A percentile compares a stretch with the other conserved stretches of the same genome.
These are phyloP conservation scores for Euglossa dilemma DNA, from an alignment of 1,140 invertebrate species.

Conservation along the genomic window DNA sequence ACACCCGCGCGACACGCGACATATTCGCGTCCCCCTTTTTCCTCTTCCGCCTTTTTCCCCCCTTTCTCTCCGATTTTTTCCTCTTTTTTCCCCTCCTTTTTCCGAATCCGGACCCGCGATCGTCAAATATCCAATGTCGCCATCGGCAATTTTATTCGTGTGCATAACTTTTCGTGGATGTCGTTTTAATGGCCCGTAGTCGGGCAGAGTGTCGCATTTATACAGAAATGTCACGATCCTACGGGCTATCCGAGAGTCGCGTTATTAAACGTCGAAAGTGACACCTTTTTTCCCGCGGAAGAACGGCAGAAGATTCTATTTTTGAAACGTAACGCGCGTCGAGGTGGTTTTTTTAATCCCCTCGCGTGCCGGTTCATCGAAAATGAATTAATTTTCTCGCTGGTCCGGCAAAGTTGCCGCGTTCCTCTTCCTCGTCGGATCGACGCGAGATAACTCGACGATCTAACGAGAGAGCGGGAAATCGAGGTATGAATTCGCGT, in stretches of 20 bases:
- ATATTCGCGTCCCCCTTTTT: background rate
- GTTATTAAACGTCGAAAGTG: background rate
- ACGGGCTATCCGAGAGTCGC: background rate
- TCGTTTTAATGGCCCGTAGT: background rate
- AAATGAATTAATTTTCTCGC: no score
- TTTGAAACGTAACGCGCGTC: no score
- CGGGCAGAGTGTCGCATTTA: background rate
- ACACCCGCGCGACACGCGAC: conserved; percentile 17
- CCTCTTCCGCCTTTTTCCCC: background rate
- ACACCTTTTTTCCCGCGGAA: background rate
- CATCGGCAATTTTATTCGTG: background rate
- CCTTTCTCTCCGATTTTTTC: no score
- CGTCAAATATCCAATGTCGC: conserved; percentile 11
- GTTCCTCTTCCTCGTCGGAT: no score
- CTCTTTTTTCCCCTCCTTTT: background rate
- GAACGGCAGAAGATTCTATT: background rate
- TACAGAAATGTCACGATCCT: background rate
- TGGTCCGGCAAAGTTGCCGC: no score
- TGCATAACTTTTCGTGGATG: background rate
- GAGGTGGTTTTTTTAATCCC: no score
- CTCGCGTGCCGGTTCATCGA: no score
- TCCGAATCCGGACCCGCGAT: background rate
- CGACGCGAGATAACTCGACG: no score
- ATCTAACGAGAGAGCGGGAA: no score
- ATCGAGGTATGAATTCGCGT: no score